Conservation (phyloP, 2,797 vertebrate species). For the Oryzias sinensis region DNA sequence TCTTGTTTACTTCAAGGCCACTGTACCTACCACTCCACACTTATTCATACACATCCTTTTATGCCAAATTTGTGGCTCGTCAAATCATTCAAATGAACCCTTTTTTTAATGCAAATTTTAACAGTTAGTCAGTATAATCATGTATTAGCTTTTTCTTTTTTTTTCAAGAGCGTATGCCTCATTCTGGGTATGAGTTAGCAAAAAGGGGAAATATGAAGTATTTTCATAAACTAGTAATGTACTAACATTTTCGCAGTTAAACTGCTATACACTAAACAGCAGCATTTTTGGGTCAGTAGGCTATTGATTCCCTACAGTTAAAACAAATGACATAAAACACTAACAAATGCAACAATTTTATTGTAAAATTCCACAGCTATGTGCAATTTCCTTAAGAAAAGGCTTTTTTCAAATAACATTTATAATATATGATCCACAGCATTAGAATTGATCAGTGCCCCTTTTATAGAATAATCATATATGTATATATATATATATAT, state of each 20-base stretch:
- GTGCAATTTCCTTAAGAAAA: slow-evolving; percentile 90
- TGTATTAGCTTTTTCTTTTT: no score
- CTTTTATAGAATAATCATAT: slow-evolving; percentile 80
- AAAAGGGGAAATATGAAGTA: no score
- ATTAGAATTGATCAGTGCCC: slow-evolving; percentile 72
- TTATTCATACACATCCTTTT: no score
- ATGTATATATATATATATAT: slow-evolving; percentile 76
- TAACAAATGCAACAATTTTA: slow-evolving; percentile 86
- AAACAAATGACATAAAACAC: slow-evolving; percentile 36
- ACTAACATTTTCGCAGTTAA: neutral
- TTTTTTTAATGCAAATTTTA: no score
- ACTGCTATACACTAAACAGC: neutral
- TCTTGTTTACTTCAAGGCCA: no score
- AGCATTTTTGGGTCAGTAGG: neutral
- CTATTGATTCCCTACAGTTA: neutral
- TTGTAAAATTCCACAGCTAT: slow-evolving; percentile 92
- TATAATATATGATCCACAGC: slow-evolving; percentile 74
- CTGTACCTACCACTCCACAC: no score
- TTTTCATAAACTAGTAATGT: no score
- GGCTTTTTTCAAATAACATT: slow-evolving; percentile 80
- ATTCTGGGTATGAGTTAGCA: no score
- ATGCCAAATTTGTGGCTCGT: no score
- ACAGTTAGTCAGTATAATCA: no score
- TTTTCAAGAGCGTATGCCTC: no score
- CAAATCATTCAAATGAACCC: no score